Evolutionary conservation across 2,888 invertebrate genomes (phyloP).

Genomic region (Cremastinae sp.): DNA sequence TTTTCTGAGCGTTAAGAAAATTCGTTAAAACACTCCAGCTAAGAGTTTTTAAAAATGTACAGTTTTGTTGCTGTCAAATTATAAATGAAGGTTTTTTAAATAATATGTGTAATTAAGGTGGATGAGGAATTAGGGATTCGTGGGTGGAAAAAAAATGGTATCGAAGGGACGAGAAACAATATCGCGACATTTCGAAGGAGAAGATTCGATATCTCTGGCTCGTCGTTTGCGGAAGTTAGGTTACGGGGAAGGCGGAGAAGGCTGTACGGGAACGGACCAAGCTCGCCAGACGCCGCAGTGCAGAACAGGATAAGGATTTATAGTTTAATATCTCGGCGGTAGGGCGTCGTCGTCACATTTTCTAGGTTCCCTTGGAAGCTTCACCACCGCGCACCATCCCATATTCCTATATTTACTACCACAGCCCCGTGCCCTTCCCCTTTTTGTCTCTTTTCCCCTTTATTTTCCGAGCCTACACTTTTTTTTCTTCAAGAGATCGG

Average conservation of each 20-base stretch:
- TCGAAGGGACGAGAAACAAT: conserved; percentile 25
- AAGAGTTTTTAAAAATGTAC: too few species aligned
- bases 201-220: conserved; percentile 34
- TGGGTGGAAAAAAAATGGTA: too few species aligned
- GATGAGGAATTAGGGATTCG: too few species aligned
- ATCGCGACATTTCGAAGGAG: conserved; percentile 35
- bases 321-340: conserved; percentile 80
- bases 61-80: too few species aligned
- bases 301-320: conserved; percentile 79
- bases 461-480: too few species aligned
- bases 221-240: conserved; percentile 44
- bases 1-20: too few species aligned
- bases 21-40: too few species aligned
- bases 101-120: too few species aligned
- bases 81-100: too few species aligned
- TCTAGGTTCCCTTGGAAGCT: conserved; percentile 56
- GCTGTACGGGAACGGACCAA: conserved; percentile 72
- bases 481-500: conserved; percentile 24
- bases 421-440: conserved; percentile 61
- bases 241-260: conserved; percentile 64
- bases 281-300: conserved; percentile 51
- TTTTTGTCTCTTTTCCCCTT: conserved; percentile 24
- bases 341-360: conserved; percentile 67
- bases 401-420: conserved; percentile 54
- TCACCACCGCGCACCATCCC: conserved; percentile 45